phyloP scores from a whole-genome alignment of 2,888 invertebrate genomes.

The Lasius platythorax region DNA sequence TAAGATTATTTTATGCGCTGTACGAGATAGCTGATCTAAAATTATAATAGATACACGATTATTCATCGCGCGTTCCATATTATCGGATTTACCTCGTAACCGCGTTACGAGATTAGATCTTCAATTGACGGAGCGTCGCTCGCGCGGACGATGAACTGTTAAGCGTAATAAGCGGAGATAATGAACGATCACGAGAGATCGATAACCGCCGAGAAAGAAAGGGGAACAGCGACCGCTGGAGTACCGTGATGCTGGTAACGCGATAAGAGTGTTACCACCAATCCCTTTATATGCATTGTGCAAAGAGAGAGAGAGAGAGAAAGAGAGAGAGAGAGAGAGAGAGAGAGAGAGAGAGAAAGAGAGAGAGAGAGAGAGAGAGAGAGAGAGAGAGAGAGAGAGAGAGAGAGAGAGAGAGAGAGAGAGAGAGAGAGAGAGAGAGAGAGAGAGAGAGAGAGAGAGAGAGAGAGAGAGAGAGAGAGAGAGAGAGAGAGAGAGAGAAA shows the following conservation, averaged over 20 bases:
- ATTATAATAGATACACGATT: conserved; percentile 14
- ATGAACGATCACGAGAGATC: conserved; percentile 24
- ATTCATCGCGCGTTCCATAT: conserved; percentile 6
- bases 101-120: conserved; percentile 42
- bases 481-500: not conserved
- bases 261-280: conserved; percentile 24
- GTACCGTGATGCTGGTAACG: conserved; percentile 28
- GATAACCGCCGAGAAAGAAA: conserved; percentile 35
- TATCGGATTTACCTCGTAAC: conserved; percentile 42
- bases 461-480: not conserved
- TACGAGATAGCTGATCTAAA: not conserved
- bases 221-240: conserved; percentile 20
- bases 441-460: not conserved
- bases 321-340: not conserved
- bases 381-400: too few relatives aligned
- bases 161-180: conserved; percentile 33
- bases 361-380: not conserved
- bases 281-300: conserved; percentile 16
- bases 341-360: not conserved
- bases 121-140: conserved; percentile 32
- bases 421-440: not conserved
- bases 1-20: not conserved
- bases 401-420: too few relatives aligned
- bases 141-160: conserved; percentile 41
- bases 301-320: not conserved